Conservation (phyloP, 2,888 invertebrate species). For the Vandiemenella viatica region DNA sequence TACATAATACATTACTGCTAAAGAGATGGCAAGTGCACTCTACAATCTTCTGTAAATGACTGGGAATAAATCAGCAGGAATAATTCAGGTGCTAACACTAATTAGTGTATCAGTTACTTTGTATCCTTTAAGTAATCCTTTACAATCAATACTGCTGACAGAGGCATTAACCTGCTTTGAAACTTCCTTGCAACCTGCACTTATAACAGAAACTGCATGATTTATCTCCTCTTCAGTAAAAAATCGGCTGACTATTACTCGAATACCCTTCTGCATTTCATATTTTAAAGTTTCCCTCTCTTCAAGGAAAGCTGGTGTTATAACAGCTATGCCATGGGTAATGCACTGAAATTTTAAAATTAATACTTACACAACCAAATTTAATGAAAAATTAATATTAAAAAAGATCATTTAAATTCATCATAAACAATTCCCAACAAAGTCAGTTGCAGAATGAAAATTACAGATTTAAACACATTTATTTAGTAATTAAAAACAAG, state of each 20-base stretch:
- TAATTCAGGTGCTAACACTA: too few species aligned
- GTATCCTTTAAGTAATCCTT: too few species aligned
- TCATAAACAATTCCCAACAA: not conserved
- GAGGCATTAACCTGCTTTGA: not conserved
- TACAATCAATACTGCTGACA: too few species aligned
- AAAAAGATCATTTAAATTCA: not conserved
- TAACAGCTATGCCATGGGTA: constrained; percentile 49
- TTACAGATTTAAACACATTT: too few species aligned
- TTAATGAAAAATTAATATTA: not conserved
- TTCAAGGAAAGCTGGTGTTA: constrained; percentile 52
- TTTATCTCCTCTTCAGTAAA: not conserved
- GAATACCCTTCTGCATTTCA: not conserved
- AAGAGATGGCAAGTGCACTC: too few species aligned
- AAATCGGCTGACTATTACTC: not conserved
- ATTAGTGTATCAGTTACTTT: too few species aligned
- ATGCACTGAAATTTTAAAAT: constrained; percentile 34
- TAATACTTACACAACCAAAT: not conserved
- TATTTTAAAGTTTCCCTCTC: constrained; percentile 44
- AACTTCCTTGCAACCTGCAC: not conserved
- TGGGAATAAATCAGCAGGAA: too few species aligned
- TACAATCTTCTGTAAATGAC: too few species aligned
- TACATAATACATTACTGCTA: too few species aligned
- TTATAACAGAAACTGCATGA: not conserved
- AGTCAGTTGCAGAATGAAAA: not conserved
- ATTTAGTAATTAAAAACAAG: too few species aligned